Conservation (phyloP, 37 sponge, comb jelly and placozoan species). For the Spongilla lacustris region DNA sequence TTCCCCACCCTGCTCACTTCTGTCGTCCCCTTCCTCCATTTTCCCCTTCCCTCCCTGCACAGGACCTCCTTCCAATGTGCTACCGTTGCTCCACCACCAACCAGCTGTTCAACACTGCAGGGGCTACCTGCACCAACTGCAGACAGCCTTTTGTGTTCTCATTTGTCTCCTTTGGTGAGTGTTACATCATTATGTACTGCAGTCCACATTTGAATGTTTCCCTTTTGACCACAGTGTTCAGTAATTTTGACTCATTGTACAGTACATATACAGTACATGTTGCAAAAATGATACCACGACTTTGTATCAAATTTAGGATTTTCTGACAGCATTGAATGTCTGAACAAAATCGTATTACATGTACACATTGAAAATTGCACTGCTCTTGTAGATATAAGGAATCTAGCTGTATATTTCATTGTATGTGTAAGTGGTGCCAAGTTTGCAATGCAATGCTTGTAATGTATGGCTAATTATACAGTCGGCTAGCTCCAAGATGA, state of each 20-base stretch:
- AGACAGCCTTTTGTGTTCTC: conserved; percentile 94
- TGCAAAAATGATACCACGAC: too few species aligned
- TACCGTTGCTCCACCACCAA: conserved; percentile 93
- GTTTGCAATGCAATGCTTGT: too few species aligned
- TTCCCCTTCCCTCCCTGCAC: neutral
- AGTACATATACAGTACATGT: too few species aligned
- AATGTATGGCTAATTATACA: too few species aligned
- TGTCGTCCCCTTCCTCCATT: neutral
- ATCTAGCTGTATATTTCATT: neutral
- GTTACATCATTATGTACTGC: neutral
- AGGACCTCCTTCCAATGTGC: conserved; percentile 93
- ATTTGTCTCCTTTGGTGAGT: conserved; percentile 90
- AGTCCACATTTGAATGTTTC: too few species aligned
- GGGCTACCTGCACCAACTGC: conserved; percentile 90
- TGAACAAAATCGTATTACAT: too few species aligned
- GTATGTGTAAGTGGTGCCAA: neutral
- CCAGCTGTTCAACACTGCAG: conserved; percentile 82
- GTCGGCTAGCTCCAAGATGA: too few species aligned
- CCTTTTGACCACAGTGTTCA: too few species aligned
- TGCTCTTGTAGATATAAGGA: neutral
- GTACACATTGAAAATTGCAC: too few species aligned
- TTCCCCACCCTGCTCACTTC: neutral
- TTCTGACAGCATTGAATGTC: too few species aligned
- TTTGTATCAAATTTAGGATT: too few species aligned
- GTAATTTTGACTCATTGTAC: too few species aligned